These are phyloP conservation scores for Eledone cirrhosa DNA, from an alignment of 2,888 invertebrate genomes.

Conservation along the genomic window DNA sequence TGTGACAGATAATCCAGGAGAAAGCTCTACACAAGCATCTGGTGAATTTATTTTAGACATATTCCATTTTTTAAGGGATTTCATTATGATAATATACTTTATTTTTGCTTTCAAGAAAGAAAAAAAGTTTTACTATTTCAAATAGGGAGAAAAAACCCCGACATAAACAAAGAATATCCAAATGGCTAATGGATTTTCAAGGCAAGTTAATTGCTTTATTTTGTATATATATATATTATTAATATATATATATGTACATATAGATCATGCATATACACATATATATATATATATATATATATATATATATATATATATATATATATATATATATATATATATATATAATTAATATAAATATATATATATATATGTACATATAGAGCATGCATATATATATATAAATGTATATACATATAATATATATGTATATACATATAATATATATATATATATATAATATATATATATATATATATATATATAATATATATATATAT, in stretches of 20 bases:
- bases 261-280: background rate
- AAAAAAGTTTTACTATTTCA: background rate
- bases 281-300: slow-evolving; percentile 13
- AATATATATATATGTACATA: background rate
- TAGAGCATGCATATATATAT: background rate
- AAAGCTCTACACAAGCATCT: too few relatives aligned
- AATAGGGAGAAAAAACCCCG: background rate
- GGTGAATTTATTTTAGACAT: too few relatives aligned
- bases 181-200: background rate
- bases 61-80: too few relatives aligned
- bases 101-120: background rate
- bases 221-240: background rate
- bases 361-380: background rate
- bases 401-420: background rate
- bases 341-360: background rate
- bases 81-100: too few relatives aligned
- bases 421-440: background rate
- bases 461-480: background rate
- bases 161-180: background rate
- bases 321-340: background rate
- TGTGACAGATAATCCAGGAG: too few relatives aligned
- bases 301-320: background rate
- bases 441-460: slow-evolving; percentile 1
- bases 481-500: background rate
- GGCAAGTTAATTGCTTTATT: background rate